Percentiles rank a stretch among this genome's conserved stretches.
These are phyloP conservation scores for Diplolepis rosae DNA, from an alignment of 2,888 invertebrate species.

Conservation along the genomic window DNA sequence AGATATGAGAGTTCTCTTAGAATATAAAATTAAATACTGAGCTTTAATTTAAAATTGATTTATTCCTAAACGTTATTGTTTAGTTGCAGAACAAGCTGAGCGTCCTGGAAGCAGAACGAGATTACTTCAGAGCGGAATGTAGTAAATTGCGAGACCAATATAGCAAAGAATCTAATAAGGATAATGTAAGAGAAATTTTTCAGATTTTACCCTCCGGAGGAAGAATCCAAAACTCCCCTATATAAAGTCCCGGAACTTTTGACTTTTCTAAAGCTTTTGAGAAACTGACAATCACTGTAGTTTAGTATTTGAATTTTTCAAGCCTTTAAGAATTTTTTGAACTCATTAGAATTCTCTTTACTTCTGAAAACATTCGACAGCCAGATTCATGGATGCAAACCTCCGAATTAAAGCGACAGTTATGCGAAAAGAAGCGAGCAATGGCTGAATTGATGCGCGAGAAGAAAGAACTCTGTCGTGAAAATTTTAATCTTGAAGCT, in stretches of 20 bases:
- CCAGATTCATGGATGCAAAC: conserved; percentile 56
- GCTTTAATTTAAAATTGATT: background rate
- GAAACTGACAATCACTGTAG: conserved; percentile 5
- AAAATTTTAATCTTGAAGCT: conserved; percentile 72
- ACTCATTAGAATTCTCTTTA: background rate
- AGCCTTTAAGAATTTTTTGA: background rate
- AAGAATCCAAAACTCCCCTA: conserved; percentile 39
- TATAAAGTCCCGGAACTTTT: background rate
- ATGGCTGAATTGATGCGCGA: conserved; percentile 72
- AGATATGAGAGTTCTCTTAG: too few species aligned
- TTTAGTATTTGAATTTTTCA: background rate
- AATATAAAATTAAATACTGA: background rate
- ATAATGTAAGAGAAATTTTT: conserved; percentile 60
- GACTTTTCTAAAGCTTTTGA: conserved; percentile 29
- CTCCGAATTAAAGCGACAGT: conserved; percentile 64
- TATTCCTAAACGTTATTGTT: background rate
- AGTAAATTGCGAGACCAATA: conserved; percentile 72
- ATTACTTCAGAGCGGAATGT: conserved; percentile 75
- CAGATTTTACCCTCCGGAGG: conserved; percentile 27
- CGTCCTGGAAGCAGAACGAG: conserved; percentile 73
- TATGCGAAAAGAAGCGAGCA: conserved; percentile 72
- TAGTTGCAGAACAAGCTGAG: conserved; percentile 62
- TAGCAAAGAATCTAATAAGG: conserved; percentile 62
- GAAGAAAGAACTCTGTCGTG: conserved; percentile 71
- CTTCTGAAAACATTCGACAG: conserved; percentile 35